Evolutionary conservation across 1,140 invertebrate genomes (phyloP).

Genomic region (Batillaria attramentaria): DNA sequence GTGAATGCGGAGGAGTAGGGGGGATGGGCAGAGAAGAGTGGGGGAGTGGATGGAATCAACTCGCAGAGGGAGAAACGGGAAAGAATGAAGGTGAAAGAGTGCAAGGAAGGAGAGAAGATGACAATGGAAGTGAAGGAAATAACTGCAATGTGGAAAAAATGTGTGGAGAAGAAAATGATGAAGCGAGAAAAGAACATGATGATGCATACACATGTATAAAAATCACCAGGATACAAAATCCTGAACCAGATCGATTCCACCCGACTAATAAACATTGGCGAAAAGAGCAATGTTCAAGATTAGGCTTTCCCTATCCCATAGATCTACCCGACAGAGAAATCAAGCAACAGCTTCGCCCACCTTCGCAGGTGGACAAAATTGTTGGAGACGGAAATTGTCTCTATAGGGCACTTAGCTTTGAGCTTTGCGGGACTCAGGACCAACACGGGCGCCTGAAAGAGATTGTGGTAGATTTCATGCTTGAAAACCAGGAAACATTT

Average conservation of each 20-base stretch:
- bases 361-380: too few relatives aligned
- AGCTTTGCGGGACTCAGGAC: too few relatives aligned
- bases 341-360: conserved; percentile 11
- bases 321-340: conserved; percentile 9
- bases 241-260: conserved; percentile 11
- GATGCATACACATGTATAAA: conserved; percentile 11
- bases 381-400: too few relatives aligned
- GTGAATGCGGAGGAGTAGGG: background rate
- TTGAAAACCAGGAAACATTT: conserved; percentile 24
- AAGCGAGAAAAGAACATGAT: conserved; percentile 3
- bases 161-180: background rate
- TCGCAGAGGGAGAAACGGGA: conserved; percentile 4
- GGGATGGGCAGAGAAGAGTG: conserved; percentile 6
- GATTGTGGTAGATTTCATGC: conserved; percentile 21
- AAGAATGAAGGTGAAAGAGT: background rate
- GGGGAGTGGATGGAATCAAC: background rate
- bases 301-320: conserved; percentile 12
- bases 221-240: background rate
- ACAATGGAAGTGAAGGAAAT: background rate
- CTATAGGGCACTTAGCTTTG: too few relatives aligned
- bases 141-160: conserved; percentile 9
- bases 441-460: background rate
- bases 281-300: conserved; percentile 16
- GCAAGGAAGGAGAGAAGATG: background rate
- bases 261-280: conserved; percentile 15